phyloP scores from a whole-genome alignment of 2,797 vertebrate genomes.

The Hybognathus amarus region DNA sequence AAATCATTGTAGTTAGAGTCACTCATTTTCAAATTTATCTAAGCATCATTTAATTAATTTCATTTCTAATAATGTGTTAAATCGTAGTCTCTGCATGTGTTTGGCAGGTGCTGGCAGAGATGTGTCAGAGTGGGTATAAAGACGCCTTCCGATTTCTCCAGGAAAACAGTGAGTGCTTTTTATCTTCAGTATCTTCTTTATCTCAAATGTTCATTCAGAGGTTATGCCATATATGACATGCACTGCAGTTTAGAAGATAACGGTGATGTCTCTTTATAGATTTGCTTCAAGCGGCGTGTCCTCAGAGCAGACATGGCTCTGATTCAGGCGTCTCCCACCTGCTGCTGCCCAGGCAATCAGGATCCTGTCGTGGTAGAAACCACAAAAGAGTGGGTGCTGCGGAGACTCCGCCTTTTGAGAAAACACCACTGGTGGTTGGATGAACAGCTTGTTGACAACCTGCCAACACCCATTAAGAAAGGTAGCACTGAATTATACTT shows the following conservation, averaged over 20 bases:
- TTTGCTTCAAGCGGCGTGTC: constrained; percentile 72
- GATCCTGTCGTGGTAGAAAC: constrained; percentile 60
- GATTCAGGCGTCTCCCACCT: constrained; percentile 55
- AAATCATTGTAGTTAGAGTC: neutral
- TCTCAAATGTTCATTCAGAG: neutral
- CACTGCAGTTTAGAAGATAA: constrained; percentile 19
- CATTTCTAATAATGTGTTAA: neutral
- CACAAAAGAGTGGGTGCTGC: constrained; percentile 69
- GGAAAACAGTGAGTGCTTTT: constrained; percentile 81
- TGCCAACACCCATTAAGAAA: constrained; percentile 81
- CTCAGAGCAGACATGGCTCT: constrained; percentile 62
- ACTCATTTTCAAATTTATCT: neutral
- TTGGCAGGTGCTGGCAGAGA: constrained; percentile 83
- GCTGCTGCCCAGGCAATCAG: constrained; percentile 64
- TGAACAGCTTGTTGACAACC: constrained; percentile 73
- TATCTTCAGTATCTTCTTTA: neutral
- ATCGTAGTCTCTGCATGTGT: constrained; percentile 37
- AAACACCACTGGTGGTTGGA: constrained; percentile 82
- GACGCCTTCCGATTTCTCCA: constrained; percentile 88
- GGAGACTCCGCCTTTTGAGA: constrained; percentile 68
- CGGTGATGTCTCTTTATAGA: constrained; percentile 71
- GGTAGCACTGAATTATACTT: constrained; percentile 72
- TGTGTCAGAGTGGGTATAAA: constrained; percentile 90
- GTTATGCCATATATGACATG: neutral
- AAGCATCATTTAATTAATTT: neutral